phyloP scores from a whole-genome alignment of 1,140 invertebrate genomes.

The Rhopalosiphum maidis region DNA sequence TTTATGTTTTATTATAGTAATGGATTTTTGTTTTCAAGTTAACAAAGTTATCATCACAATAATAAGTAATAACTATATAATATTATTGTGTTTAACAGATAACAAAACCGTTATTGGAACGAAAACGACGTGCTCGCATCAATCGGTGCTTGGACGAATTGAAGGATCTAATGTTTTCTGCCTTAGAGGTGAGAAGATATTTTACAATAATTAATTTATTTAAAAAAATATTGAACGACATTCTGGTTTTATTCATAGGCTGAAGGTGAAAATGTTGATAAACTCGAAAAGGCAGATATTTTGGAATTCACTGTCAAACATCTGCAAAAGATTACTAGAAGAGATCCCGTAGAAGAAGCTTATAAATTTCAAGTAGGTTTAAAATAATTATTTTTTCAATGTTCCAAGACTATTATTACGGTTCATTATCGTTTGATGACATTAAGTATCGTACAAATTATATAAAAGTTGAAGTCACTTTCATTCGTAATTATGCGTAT shows the following conservation, averaged over 20 bases:
- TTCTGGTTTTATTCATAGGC: conserved; percentile 59
- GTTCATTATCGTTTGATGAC: background rate
- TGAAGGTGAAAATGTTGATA: conserved; percentile 69
- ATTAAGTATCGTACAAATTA: background rate
- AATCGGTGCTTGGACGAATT: conserved; percentile 71
- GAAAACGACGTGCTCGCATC: conserved; percentile 70
- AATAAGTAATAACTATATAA: conserved; percentile 5
- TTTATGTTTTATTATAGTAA: background rate
- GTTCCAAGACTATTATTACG: background rate
- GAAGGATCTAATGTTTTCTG: conserved; percentile 69
- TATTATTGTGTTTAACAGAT: conserved; percentile 62
- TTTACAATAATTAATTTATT: background rate
- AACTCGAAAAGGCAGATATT: conserved; percentile 76
- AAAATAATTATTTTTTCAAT: background rate
- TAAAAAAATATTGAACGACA: background rate
- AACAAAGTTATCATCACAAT: background rate
- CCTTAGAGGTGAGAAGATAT: conserved; percentile 63
- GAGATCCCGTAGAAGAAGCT: conserved; percentile 59
- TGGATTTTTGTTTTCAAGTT: background rate
- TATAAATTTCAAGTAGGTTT: conserved; percentile 59
- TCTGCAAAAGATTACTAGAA: conserved; percentile 67
- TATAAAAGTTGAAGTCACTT: background rate
- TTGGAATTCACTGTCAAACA: conserved; percentile 73
- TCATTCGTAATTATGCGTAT: background rate
- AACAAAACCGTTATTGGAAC: conserved; percentile 72